These are phyloP conservation scores for Sebastes ruberrimus DNA, from an alignment of 2,797 vertebrate species.

Conservation along the genomic window DNA sequence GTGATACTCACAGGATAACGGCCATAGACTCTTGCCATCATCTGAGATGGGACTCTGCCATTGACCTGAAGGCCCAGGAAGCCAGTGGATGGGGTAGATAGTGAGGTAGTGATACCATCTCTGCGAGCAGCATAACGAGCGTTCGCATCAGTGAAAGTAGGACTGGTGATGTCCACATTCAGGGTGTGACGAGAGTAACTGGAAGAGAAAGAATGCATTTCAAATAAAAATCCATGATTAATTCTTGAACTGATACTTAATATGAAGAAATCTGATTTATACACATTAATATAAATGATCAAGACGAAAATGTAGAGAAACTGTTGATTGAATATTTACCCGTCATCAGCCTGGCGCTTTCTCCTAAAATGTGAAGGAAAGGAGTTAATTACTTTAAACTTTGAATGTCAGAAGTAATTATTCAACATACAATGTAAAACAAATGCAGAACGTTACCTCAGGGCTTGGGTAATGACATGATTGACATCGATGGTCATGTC, in stretches of 20 bases:
- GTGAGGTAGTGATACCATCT: slow-evolving; percentile 68
- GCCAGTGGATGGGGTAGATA: slow-evolving; percentile 74
- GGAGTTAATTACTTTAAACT: neutral
- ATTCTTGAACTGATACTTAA: neutral
- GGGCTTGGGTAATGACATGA: slow-evolving; percentile 63
- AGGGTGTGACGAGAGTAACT: slow-evolving; percentile 69
- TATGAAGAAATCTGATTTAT: neutral
- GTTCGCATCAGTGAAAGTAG: slow-evolving; percentile 74
- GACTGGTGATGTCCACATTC: slow-evolving; percentile 78
- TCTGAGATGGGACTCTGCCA: slow-evolving; percentile 44
- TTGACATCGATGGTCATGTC: slow-evolving; percentile 85
- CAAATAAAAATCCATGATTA: neutral
- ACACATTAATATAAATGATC: neutral
- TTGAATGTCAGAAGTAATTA: neutral
- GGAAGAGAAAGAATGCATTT: slow-evolving; percentile 20
- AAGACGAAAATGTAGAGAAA: neutral
- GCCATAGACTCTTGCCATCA: slow-evolving; percentile 82
- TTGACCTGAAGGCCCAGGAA: slow-evolving; percentile 81
- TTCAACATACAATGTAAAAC: neutral
- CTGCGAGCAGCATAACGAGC: slow-evolving; percentile 64
- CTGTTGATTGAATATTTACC: slow-evolving; percentile 28
- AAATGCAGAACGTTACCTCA: slow-evolving; percentile 68
- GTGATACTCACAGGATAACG: slow-evolving; percentile 82
- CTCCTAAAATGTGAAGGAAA: slow-evolving; percentile 44
- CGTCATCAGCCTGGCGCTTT: slow-evolving; percentile 49